Percentiles rank a stretch among this genome's conserved stretches.
Conservation (phyloP, 2,888 invertebrate genomes). For the Scaptomyza flava region DNA sequence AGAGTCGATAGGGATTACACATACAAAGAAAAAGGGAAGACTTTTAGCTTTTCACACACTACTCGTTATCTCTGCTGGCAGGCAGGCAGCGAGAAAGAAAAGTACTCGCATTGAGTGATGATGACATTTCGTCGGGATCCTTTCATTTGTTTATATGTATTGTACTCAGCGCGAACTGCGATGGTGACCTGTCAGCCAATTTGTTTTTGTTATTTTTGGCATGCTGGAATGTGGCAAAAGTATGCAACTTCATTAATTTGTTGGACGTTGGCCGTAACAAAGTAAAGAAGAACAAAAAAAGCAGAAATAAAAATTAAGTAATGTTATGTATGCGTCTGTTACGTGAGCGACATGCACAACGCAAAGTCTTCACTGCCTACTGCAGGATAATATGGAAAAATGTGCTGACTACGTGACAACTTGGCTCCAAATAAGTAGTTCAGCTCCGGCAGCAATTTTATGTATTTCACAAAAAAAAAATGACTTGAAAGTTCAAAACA, state of each 20-base stretch:
- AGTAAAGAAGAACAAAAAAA: constrained; percentile 18
- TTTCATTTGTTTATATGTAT: constrained; percentile 19
- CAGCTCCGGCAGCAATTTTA: constrained; percentile 27
- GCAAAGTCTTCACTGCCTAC: constrained; percentile 30
- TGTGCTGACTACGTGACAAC: constrained; percentile 75
- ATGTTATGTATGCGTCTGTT: constrained; percentile 78
- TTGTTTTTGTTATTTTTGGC: constrained; percentile 17
- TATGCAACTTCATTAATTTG: constrained; percentile 72
- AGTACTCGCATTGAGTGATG: constrained; percentile 43
- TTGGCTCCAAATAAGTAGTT: constrained; percentile 58
- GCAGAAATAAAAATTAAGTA: constrained; percentile 70
- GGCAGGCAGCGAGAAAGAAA: not conserved
- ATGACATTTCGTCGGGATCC: constrained; percentile 33
- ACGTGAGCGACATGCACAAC: constrained; percentile 71
- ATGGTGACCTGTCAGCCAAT: constrained; percentile 30
- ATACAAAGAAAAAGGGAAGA: not conserved
- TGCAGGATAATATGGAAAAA: constrained; percentile 74
- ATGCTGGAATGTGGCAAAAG: constrained; percentile 41
- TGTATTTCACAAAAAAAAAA: constrained; percentile 2
- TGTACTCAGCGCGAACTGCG: constrained; percentile 14
- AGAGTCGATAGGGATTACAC: constrained; percentile 3
- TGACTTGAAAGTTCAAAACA: constrained; percentile 42
- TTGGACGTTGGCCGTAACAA: constrained; percentile 17
- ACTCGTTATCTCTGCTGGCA: constrained; percentile 22
- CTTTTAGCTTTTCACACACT: constrained; percentile 38